A percentile compares a stretch with the other conserved stretches of the same genome.
Conservation (phyloP, 2,797 vertebrate genomes). For the Enteromius viviparus region DNA sequence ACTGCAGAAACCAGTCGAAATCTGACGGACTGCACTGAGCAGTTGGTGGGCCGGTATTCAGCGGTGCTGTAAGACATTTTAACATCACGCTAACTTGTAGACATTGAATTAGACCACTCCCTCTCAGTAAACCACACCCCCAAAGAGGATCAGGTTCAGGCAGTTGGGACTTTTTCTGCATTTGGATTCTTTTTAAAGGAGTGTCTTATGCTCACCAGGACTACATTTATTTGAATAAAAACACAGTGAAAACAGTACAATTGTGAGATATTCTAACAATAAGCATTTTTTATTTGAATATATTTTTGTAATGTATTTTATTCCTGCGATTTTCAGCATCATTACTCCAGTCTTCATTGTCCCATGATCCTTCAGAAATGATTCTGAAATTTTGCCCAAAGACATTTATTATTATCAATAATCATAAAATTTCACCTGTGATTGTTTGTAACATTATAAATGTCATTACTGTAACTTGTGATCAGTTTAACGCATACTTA, state of each 20-base stretch:
- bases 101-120: not conserved
- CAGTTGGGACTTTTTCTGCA: not conserved
- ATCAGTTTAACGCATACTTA: too few relatives aligned
- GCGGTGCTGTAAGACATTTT: not conserved
- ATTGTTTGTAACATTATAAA: not conserved
- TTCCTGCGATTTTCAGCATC: not conserved
- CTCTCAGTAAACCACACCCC: not conserved
- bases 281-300: not conserved
- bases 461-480: too few relatives aligned
- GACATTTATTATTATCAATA: not conserved
- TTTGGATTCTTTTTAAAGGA: not conserved
- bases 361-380: not conserved
- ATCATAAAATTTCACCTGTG: not conserved
- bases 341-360: not conserved
- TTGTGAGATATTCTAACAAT: not conserved
- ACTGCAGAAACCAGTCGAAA: constrained; percentile 53
- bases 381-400: not conserved
- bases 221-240: not conserved
- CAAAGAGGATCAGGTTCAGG: not conserved
- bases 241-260: not conserved
- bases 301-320: not conserved
- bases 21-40: constrained; percentile 34
- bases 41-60: constrained; percentile 17
- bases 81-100: not conserved
- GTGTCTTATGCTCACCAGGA: not conserved